phyloP scores from a whole-genome alignment of 2,888 invertebrate species.

The Philereme vetulata region DNA sequence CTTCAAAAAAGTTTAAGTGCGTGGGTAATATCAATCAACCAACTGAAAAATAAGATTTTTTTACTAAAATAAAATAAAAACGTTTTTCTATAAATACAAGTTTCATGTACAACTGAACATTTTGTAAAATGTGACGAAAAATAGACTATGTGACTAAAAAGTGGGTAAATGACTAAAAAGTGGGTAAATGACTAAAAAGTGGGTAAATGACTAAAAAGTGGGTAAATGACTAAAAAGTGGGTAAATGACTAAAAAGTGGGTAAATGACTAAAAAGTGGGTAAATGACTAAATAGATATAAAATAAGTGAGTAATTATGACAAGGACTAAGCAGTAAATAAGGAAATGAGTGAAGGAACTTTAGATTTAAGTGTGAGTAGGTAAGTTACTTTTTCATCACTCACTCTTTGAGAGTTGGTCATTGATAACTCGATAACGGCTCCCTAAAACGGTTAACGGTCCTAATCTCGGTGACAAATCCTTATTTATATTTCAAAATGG shows the following conservation, averaged over 20 bases:
- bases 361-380: constrained; percentile 60
- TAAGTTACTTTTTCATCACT: constrained; percentile 40
- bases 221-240: constrained; percentile 3
- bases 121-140: constrained; percentile 5
- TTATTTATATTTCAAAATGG: no score
- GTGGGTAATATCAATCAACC: no score
- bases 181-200: constrained; percentile 18
- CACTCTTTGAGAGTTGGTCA: no score
- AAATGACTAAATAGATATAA: constrained; percentile 11
- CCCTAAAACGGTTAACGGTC: no score
- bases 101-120: no score
- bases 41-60: no score
- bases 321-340: constrained; percentile 48
- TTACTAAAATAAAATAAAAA: background rate
- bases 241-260: constrained; percentile 2
- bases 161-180: background rate
- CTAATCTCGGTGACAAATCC: no score
- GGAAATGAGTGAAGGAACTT: constrained; percentile 54
- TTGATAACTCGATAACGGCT: no score
- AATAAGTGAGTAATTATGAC: constrained; percentile 48
- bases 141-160: constrained; percentile 6
- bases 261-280: constrained; percentile 4
- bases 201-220: constrained; percentile 6
- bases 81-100: background rate
- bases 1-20: background rate